Evolutionary conservation across 2,888 invertebrate genomes (phyloP), one percentile per base, ranked within the genome.

Genomic region (Brenthis hecate): DNA sequence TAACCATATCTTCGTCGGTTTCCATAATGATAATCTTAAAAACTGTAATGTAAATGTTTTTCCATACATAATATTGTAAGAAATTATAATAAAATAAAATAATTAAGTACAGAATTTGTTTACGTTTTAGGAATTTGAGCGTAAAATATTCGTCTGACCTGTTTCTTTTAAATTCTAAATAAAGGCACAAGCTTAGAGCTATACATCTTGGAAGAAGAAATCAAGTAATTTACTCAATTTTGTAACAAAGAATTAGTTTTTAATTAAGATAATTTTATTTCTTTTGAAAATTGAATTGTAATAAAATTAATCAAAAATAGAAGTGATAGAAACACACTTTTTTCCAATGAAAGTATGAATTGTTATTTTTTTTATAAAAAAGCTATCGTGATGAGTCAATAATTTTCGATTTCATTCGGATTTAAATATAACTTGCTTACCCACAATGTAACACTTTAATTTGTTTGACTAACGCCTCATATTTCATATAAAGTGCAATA

Each of bases 1-100:
- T 73, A 72, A 82, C 73, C 74, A 80, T 78, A 56, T 84, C 85
- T 56, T 84, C 84, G 8, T 82, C 81, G 6, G 76, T 72, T 43
- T 80, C 80, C 80, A 81, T 80, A 13, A 68, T 65, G 57, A 36
- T 50, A 13, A 54, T 48, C 62, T 66, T 50, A 69, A 6, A 54
- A 56, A 54, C 53, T 60, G 48, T 54, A 65, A 62, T 1, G 16
- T 62, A 62, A 53, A 51, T n/a, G 4, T 36, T 28, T 36, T 53
- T 53, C 14, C 36, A 53, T 53, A 36, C 51, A 61, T 48, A 19
- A n/a, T 48, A 48, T 48, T 14, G 11, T 19, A n/a, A 13, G 43
- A 14, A 23, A 28, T 58, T 58, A 14, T 1, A 48, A 47, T 14
- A 19, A 47, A 47, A 23, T 23, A 13, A 19, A 48, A 48, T 48